A percentile compares a stretch with the other conserved stretches of the same genome.
phyloP scores from a whole-genome alignment of 1,140 invertebrate species.

The Phymastichus coffea region DNA sequence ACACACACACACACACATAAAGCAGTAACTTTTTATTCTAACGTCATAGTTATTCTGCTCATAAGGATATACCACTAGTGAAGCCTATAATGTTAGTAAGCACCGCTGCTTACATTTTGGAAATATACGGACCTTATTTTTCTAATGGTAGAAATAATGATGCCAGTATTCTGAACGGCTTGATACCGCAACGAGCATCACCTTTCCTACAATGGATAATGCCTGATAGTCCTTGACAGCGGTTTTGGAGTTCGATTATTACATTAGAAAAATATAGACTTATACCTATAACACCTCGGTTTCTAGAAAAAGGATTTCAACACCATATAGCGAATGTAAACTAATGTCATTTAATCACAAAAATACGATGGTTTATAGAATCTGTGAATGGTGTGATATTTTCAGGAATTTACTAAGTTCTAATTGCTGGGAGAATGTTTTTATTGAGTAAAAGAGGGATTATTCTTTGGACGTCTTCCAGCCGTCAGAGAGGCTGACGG shows the following conservation, averaged over 20 bases:
- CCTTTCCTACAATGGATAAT: neutral
- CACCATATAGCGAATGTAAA: neutral
- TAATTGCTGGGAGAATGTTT: too few relatives aligned
- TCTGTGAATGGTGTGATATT: too few relatives aligned
- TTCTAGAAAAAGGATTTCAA: neutral
- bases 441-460: too few relatives aligned
- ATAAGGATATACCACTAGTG: too few relatives aligned
- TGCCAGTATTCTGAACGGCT: neutral
- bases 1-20: too few relatives aligned
- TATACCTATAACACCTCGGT: neutral
- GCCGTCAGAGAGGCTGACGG: too few relatives aligned
- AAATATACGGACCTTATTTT: neutral
- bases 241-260: neutral
- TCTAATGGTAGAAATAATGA: neutral
- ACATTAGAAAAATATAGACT: neutral
- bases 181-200: neutral
- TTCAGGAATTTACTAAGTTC: too few relatives aligned
- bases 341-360: too few relatives aligned
- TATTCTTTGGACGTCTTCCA: too few relatives aligned
- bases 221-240: neutral
- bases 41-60: neutral
- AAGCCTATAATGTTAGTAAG: too few relatives aligned
- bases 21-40: neutral
- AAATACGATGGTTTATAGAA: too few relatives aligned
- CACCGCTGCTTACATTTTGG: too few relatives aligned